A percentile compares a stretch with the other conserved stretches of the same genome.
Evolutionary conservation across 2,888 invertebrate genomes (phyloP).

Genomic region (Mimachlamys varia): DNA sequence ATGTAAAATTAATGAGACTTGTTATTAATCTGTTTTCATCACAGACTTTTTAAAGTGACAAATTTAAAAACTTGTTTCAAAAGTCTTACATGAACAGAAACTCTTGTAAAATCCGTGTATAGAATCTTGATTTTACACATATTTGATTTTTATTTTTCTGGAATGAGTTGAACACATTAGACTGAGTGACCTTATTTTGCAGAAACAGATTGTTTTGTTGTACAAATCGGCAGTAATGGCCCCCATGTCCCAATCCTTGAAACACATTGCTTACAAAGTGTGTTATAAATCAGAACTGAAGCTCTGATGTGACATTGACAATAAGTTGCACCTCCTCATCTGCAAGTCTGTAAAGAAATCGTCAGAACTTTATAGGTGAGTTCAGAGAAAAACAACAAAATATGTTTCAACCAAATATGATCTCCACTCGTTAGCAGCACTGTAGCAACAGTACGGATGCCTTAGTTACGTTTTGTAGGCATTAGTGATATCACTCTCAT

Average conservation of each 20-base stretch:
- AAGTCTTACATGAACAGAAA: not conserved
- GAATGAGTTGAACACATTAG: not conserved
- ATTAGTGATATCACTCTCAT: not conserved
- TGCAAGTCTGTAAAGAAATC: not conserved
- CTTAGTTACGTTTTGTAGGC: not conserved
- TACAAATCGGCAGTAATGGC: not conserved
- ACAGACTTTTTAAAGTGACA: not conserved
- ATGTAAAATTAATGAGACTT: not conserved
- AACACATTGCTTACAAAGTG: not conserved
- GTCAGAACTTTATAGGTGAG: not conserved
- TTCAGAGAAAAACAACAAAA: not conserved
- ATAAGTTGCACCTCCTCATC: not conserved
- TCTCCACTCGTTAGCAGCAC: not conserved
- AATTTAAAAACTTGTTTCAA: not conserved
- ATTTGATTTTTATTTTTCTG: not conserved
- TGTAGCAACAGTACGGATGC: not conserved
- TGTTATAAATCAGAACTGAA: not conserved
- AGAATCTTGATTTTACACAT: not conserved
- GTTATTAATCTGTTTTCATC: not conserved
- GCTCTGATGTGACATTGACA: not conserved
- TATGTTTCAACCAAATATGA: not conserved
- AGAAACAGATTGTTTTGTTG: not conserved
- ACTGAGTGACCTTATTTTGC: not conserved
- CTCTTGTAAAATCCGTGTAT: not conserved
- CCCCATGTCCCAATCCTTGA: not conserved